Percentiles rank a stretch among this genome's conserved stretches.
phyloP scores from a whole-genome alignment of 92 coral and sea anemone species.

The Desmophyllum pertusum region DNA sequence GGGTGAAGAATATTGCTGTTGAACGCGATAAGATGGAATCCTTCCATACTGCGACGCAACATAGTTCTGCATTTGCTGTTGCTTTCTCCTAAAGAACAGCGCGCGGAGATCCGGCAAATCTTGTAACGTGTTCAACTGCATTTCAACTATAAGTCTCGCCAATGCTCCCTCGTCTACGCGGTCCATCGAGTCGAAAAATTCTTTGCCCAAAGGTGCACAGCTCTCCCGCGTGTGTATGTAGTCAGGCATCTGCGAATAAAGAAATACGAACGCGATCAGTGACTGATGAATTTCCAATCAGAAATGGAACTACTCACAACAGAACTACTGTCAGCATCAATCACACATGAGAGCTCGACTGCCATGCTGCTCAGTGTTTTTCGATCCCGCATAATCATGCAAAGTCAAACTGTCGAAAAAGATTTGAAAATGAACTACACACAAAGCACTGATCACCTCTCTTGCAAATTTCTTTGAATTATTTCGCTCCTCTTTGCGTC shows the following conservation, averaged over 20 bases:
- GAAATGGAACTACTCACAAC: not conserved
- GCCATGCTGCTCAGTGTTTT: slow-evolving; percentile 9
- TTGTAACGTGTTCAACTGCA: slow-evolving; percentile 82
- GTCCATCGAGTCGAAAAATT: slow-evolving; percentile 95
- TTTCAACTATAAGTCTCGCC: slow-evolving; percentile 81
- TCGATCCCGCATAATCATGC: slow-evolving; percentile 11
- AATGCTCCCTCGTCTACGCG: slow-evolving; percentile 91
- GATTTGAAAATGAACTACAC: not conserved
- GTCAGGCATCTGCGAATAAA: slow-evolving; percentile 79
- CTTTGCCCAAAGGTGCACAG: slow-evolving; percentile 80
- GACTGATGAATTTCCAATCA: not conserved
- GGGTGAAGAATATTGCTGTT: slow-evolving; percentile 36
- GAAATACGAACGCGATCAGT: not conserved
- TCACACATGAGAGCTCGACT: no score
- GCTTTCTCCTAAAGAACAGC: slow-evolving; percentile 72
- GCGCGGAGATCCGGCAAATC: slow-evolving; percentile 92
- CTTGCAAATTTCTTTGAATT: not conserved
- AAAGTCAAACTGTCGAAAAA: slow-evolving; percentile 13
- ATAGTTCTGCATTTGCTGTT: slow-evolving; percentile 58
- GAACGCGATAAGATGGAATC: slow-evolving; percentile 40
- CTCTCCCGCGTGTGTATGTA: slow-evolving; percentile 72
- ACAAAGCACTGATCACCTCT: slow-evolving; percentile 26
- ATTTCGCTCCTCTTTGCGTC: not conserved
- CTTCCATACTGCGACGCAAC: slow-evolving; percentile 48
- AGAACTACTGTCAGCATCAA: not conserved